Percentiles rank a stretch among this genome's conserved stretches.
phyloP scores from a whole-genome alignment of 2,888 invertebrate species.

The Nomada goodeniana region DNA sequence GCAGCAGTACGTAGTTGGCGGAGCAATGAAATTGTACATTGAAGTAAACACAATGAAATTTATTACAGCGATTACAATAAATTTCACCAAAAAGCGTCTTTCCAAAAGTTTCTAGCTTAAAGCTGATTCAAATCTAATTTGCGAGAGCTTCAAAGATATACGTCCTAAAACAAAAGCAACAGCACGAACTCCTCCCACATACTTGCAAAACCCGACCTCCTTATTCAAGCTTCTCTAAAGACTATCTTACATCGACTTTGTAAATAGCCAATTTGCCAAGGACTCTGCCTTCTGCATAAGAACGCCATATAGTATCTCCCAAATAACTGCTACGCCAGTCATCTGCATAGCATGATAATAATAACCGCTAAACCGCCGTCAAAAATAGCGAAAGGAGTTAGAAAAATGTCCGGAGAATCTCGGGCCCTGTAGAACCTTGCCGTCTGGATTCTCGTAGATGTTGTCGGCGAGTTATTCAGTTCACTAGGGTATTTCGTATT shows the following conservation, averaged over 20 bases:
- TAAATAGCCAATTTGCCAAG: neutral
- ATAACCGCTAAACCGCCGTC: neutral
- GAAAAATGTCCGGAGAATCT: neutral
- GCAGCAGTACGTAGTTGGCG: neutral
- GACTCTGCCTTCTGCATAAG: neutral
- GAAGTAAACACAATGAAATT: no score
- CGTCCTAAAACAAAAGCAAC: neutral
- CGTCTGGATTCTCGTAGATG: constrained; percentile 3
- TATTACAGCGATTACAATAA: no score
- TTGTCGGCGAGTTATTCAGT: constrained; percentile 62
- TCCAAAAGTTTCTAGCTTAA: neutral
- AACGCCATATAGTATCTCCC: neutral
- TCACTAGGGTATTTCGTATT: constrained; percentile 62
- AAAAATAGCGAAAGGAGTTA: neutral
- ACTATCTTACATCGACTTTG: no score
- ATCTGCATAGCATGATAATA: neutral
- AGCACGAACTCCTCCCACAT: neutral
- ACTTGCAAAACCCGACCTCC: neutral
- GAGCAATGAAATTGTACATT: no score
- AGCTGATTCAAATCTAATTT: neutral
- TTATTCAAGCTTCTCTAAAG: no score
- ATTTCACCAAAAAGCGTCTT: no score
- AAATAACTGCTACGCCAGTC: neutral
- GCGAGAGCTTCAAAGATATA: neutral
- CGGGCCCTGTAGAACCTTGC: neutral